These are phyloP conservation scores for Lepidonotus clava DNA, from an alignment of 2,888 invertebrate genomes.

Conservation along the genomic window DNA sequence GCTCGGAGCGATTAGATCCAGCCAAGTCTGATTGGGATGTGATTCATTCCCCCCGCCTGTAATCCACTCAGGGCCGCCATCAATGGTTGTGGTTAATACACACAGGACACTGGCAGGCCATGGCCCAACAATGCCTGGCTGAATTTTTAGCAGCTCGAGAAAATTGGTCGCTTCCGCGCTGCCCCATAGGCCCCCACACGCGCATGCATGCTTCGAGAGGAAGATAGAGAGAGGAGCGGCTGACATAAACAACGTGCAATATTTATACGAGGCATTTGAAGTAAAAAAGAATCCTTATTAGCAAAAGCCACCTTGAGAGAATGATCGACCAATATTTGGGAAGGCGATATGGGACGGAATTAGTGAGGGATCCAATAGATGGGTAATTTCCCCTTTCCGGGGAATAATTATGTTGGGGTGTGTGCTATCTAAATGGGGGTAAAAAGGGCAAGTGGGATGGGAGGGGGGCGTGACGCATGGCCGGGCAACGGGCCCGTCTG, in stretches of 20 bases:
- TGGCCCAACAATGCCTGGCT: not conserved
- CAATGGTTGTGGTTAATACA: constrained; percentile 7
- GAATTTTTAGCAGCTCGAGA: not conserved
- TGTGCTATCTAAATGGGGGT: constrained; percentile 39
- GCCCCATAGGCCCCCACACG: not conserved
- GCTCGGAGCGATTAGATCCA: not conserved
- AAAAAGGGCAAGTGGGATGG: constrained; percentile 25
- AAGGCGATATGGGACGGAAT: constrained; percentile 4
- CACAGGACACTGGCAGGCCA: too few species aligned
- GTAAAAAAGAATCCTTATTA: not conserved
- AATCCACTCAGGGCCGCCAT: not conserved
- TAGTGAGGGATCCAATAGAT: not conserved
- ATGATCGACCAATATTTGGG: constrained; percentile 10
- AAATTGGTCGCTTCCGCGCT: not conserved
- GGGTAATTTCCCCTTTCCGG: constrained; percentile 42
- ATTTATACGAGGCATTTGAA: not conserved
- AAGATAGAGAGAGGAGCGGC: not conserved
- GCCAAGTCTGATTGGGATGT: not conserved
- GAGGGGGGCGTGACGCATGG: constrained; percentile 22
- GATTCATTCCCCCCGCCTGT: not conserved
- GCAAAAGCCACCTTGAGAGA: not conserved
- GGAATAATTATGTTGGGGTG: constrained; percentile 19
- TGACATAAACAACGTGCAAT: not conserved
- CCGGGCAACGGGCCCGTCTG: not conserved
- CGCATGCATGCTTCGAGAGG: not conserved